phyloP scores from a whole-genome alignment of 2,113 vertebrate genomes.

The Daubentonia madagascariensis region DNA sequence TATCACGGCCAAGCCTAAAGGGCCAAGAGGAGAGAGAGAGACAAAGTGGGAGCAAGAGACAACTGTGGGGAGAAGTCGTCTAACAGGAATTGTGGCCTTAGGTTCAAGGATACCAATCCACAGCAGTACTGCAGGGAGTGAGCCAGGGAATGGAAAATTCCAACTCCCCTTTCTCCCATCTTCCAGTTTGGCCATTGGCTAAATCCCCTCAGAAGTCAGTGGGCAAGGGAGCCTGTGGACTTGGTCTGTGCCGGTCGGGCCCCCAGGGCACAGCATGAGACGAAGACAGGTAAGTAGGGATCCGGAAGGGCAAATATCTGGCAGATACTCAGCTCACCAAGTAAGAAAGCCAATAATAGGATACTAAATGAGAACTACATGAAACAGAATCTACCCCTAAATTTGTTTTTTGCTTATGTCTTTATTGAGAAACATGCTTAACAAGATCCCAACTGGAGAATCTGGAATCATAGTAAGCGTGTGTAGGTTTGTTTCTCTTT shows the following conservation, averaged over 20 bases:
- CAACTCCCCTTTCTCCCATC: background rate
- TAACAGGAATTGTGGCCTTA: background rate
- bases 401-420: background rate
- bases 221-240: background rate
- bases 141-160: background rate
- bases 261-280: background rate
- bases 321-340: background rate
- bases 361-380: background rate
- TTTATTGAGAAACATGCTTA: background rate
- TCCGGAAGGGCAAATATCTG: background rate
- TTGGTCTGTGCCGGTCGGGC: background rate
- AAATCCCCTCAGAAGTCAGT: background rate
- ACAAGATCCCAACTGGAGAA: background rate
- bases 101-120: background rate
- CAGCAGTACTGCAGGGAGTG: background rate
- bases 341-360: background rate
- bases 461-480: background rate
- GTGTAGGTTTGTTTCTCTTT: background rate
- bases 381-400: background rate
- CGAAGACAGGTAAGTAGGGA: background rate
- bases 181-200: background rate
- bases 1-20: background rate
- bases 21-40: background rate
- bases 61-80: background rate
- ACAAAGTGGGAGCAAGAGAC: background rate